Evolutionary conservation across 1,140 invertebrate species (phyloP).

Genomic region (Phymorhynchus buccinoides): DNA sequence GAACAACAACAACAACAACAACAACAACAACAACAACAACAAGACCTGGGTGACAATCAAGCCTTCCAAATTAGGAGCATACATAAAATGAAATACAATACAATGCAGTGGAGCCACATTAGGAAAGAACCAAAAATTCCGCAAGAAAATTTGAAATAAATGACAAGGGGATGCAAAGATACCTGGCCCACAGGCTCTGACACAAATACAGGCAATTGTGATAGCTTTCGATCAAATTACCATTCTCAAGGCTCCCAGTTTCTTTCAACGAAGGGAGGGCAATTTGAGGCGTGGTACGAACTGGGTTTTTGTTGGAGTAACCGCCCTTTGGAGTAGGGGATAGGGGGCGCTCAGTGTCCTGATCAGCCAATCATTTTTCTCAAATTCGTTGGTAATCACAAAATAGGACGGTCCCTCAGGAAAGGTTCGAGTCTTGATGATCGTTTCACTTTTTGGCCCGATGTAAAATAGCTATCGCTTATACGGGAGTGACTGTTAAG

Average conservation of each 20-base stretch:
- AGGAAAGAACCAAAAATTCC: neutral
- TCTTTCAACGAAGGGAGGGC: constrained; percentile 24
- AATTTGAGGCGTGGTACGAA: constrained; percentile 18
- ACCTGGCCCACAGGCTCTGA: neutral
- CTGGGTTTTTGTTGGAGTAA: neutral
- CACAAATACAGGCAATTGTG: constrained; percentile 26
- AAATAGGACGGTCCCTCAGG: constrained; percentile 12
- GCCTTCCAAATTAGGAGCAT: neutral
- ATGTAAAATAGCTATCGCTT: neutral
- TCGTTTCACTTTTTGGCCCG: constrained; percentile 15
- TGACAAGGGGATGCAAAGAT: neutral
- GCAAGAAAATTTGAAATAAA: neutral
- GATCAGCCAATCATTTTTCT: constrained; percentile 27
- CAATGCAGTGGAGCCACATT: neutral
- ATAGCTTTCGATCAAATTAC: constrained; percentile 30
- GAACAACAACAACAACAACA: too few relatives aligned
- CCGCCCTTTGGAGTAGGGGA: constrained; percentile 12
- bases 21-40: neutral
- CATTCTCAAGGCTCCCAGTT: neutral
- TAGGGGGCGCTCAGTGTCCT: neutral
- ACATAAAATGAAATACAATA: neutral
- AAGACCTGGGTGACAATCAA: neutral
- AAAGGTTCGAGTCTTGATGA: neutral
- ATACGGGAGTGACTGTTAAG: too few relatives aligned
- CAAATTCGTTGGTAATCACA: constrained; percentile 29